Conservation (phyloP, 2,888 invertebrate species). For the Himalopsyche tibetana region DNA sequence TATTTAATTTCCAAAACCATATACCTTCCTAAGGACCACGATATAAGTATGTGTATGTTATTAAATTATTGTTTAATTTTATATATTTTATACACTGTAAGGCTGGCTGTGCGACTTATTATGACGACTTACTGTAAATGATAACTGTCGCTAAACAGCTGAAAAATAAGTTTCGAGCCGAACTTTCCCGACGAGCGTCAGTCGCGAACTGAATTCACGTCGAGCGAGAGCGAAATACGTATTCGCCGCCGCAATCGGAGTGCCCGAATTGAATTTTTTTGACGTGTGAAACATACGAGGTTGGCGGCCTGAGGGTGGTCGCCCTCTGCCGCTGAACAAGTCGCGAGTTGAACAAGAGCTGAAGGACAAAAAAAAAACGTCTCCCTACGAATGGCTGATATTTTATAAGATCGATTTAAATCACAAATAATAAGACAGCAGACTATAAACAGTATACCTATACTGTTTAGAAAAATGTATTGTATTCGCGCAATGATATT, state of each 20-base stretch:
- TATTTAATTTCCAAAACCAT: too few relatives aligned
- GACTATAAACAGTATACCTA: too few relatives aligned
- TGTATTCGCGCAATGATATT: too few relatives aligned
- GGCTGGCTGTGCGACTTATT: too few relatives aligned
- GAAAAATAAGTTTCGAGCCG: neutral
- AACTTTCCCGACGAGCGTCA: constrained; percentile 11
- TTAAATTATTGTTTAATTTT: neutral
- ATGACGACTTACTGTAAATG: neutral
- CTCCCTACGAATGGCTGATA: neutral
- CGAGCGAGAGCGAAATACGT: constrained; percentile 8
- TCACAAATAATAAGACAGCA: too few relatives aligned
- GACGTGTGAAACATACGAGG: neutral
- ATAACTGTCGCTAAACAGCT: too few relatives aligned
- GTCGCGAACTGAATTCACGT: neutral
- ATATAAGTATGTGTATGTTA: too few relatives aligned
- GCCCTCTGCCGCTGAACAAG: neutral
- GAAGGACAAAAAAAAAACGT: neutral
- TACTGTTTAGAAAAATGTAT: too few relatives aligned
- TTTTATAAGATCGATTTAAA: too few relatives aligned
- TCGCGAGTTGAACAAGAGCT: neutral
- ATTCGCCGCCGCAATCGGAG: neutral
- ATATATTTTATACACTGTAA: too few relatives aligned
- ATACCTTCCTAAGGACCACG: too few relatives aligned
- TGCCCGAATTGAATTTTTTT: neutral
- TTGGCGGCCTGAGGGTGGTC: constrained; percentile 35